These are phyloP conservation scores for Tragelaphus strepsiceros DNA, from an alignment of 2,113 vertebrate genomes.

Conservation along the genomic window DNA sequence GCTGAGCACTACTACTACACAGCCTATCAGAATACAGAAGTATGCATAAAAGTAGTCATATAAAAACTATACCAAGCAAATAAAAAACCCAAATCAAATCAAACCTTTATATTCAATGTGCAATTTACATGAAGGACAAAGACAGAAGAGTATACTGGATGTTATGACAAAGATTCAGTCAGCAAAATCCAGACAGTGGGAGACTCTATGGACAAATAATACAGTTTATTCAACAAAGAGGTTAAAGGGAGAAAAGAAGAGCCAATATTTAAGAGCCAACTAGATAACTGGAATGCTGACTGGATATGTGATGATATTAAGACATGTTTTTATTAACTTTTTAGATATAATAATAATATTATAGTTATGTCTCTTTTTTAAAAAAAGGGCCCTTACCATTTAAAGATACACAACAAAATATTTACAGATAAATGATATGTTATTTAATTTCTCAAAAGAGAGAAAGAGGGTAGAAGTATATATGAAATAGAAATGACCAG, in stretches of 20 bases:
- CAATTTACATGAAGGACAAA: not conserved
- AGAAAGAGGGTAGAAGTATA: not conserved
- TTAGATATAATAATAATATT: not conserved
- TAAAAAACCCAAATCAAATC: not conserved
- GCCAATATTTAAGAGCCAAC: not conserved
- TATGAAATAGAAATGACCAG: not conserved
- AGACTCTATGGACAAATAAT: not conserved
- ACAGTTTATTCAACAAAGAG: not conserved
- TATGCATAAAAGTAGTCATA: not conserved
- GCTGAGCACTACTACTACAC: not conserved
- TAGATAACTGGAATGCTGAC: not conserved
- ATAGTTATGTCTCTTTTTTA: not conserved
- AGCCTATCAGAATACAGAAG: not conserved
- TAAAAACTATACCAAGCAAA: not conserved
- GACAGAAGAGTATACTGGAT: not conserved
- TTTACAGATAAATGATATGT: not conserved
- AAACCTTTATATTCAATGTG: not conserved
- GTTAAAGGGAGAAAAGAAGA: not conserved
- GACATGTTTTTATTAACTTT: not conserved
- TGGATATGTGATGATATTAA: not conserved
- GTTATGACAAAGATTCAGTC: not conserved
- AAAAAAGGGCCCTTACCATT: not conserved
- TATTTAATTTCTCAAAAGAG: not conserved
- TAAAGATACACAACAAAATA: not conserved
- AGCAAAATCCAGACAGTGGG: not conserved